A percentile compares a stretch with the other conserved stretches of the same genome.
These are phyloP conservation scores for Campylomormyrus numenius DNA, from an alignment of 2,113 vertebrate species.

Conservation along the genomic window DNA sequence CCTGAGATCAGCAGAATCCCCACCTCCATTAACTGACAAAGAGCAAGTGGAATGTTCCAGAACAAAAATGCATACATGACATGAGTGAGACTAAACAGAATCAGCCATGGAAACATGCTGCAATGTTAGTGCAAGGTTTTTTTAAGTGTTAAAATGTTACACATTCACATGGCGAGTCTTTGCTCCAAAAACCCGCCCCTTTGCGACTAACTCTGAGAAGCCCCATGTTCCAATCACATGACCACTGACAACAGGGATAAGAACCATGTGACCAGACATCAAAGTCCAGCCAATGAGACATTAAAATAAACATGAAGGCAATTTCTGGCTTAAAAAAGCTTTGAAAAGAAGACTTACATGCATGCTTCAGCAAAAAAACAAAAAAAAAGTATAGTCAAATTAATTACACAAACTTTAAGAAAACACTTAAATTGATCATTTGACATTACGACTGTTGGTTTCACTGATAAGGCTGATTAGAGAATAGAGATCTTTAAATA, in stretches of 20 bases:
- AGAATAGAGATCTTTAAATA: not conserved
- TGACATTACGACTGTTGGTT: not conserved
- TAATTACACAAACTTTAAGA: not conserved
- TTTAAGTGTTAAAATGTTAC: not conserved
- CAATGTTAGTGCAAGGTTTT: not conserved
- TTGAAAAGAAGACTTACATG: not conserved
- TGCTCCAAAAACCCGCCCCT: not conserved
- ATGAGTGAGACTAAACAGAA: not conserved
- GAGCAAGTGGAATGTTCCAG: not conserved
- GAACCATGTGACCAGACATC: not conserved
- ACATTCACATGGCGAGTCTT: not conserved
- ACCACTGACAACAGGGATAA: not conserved
- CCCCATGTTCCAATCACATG: not conserved
- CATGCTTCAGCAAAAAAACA: not conserved
- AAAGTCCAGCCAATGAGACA: not conserved
- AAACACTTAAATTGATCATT: not conserved
- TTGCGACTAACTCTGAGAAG: not conserved
- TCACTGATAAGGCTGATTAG: not conserved
- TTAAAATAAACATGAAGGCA: not conserved
- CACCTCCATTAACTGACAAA: not conserved
- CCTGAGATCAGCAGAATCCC: slow-evolving; percentile 51
- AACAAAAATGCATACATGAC: not conserved
- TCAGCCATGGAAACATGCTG: not conserved
- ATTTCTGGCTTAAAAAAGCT: not conserved
- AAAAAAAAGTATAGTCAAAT: not conserved